Evolutionary conservation across 2,888 invertebrate genomes (phyloP), one percentile per base, ranked within the genome.

Genomic region (Conchocele bisecta): DNA sequence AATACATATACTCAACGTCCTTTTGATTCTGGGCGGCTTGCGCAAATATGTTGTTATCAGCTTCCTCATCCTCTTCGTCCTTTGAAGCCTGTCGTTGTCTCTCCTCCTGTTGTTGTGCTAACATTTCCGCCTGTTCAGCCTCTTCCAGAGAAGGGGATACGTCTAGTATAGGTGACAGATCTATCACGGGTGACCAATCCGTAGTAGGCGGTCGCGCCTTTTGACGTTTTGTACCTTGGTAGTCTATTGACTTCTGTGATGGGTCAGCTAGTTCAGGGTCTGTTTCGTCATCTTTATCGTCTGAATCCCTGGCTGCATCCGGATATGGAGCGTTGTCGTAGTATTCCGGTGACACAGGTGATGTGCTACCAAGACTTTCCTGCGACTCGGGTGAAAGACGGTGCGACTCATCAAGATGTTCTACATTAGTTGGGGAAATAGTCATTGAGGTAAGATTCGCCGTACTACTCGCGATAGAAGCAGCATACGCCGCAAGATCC

Each of bases 121-220:
- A 65, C 90, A 89, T 89, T 71, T 89, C 89, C 37, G 83, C 88
- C 61, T 89, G 89, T 59, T 91, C 92, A 0, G 91, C 90, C 31
- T 90, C 89, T 68, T 91, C 91, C 22, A 91, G 78, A 0, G 91
- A 91, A 0, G 92, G 92, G 0, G 92, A 91, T 3, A 91, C 92
- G 77, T 92, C 92, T 31, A 91, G 54, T 35, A 92, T 92, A 1
- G 92, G 92, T 2, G 92, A 92, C 3, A 92, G 83, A 60, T 92
- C 92, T 33, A 90, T 90, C 7, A 91, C 90, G 3, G 92, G 92
- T 0, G 92, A 92, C 92, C 92, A 92, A 79, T 91, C 90, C 0
- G 87, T 86, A 6, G 86, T 85, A 5, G 90, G 86, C 0, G 90
- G 90, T 22, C 88, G 72, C 0, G 83, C 88, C 59, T 89, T 89